A percentile compares a stretch with the other conserved stretches of the same genome.
These are phyloP conservation scores for Mnemiopsis leidyi DNA, from an alignment of 37 sponge, comb jelly and placozoan species.

Conservation along the genomic window DNA sequence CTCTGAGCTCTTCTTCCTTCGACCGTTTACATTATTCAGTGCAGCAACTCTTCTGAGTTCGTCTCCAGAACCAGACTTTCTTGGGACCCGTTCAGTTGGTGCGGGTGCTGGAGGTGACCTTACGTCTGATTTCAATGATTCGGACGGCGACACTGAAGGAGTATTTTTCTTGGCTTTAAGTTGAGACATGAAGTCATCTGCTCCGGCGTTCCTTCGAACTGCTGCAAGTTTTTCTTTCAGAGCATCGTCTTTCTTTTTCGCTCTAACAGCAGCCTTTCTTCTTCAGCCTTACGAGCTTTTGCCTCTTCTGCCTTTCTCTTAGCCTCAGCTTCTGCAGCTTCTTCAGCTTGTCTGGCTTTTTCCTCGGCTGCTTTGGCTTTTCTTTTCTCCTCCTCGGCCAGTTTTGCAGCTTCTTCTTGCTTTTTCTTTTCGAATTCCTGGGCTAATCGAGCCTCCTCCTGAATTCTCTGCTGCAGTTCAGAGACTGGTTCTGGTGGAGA, in stretches of 20 bases:
- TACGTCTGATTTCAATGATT: neutral
- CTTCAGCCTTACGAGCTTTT: neutral
- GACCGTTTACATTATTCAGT: neutral
- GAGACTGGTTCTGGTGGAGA: neutral
- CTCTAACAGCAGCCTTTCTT: neutral
- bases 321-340: neutral
- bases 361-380: neutral
- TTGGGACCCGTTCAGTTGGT: neutral
- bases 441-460: neutral
- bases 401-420: neutral
- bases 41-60: neutral
- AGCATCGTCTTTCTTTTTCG: conserved; percentile 1
- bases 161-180: conserved; percentile 33
- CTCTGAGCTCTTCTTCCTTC: neutral
- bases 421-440: neutral
- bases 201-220: neutral
- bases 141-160: neutral
- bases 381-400: neutral
- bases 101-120: neutral
- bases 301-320: conserved; percentile 45
- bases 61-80: neutral
- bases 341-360: neutral
- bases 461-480: neutral
- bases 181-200: conserved; percentile 49
- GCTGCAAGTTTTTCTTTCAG: conserved; percentile 53